A percentile compares a stretch with the other conserved stretches of the same genome.
Conservation (phyloP, 1,140 invertebrate species). For the Apis dorsata region DNA sequence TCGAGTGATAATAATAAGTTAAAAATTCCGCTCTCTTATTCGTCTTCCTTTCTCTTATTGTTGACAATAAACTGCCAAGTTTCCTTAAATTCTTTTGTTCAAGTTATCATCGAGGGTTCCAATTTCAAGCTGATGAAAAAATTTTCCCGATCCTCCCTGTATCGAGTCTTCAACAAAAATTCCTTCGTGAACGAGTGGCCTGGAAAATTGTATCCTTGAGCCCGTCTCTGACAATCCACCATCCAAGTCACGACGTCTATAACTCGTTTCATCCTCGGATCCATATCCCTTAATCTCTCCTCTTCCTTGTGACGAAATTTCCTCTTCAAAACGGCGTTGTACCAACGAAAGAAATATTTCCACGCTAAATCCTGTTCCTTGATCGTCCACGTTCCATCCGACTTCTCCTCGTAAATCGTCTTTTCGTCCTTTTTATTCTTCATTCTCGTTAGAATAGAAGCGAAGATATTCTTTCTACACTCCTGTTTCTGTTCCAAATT, state of each 20-base stretch:
- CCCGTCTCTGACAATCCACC: slow-evolving; percentile 73
- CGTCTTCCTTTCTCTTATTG: neutral
- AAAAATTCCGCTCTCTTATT: neutral
- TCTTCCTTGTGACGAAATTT: slow-evolving; percentile 65
- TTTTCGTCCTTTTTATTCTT: slow-evolving; percentile 7
- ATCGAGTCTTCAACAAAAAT: slow-evolving; percentile 79
- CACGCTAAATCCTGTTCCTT: slow-evolving; percentile 52
- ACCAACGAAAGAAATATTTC: slow-evolving; percentile 63
- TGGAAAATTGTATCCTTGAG: slow-evolving; percentile 72
- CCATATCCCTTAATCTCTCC: slow-evolving; percentile 63
- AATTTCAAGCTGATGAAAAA: slow-evolving; percentile 77
- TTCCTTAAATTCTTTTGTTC: neutral
- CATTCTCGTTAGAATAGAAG: slow-evolving; percentile 47
- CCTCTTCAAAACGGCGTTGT: slow-evolving; percentile 55
- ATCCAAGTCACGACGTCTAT: slow-evolving; percentile 70
- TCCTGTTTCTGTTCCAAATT: slow-evolving; percentile 1
- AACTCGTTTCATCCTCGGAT: slow-evolving; percentile 66
- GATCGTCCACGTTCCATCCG: slow-evolving; percentile 35
- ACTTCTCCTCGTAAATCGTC: neutral
- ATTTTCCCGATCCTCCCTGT: slow-evolving; percentile 79
- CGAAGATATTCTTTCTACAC: slow-evolving; percentile 51
- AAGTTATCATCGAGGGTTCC: slow-evolving; percentile 67
- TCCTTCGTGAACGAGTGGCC: slow-evolving; percentile 75
- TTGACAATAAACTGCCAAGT: neutral
- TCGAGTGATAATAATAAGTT: neutral